Evolutionary conservation across 2,797 vertebrate species (phyloP).

Genomic region (Epinephelus malabaricus): DNA sequence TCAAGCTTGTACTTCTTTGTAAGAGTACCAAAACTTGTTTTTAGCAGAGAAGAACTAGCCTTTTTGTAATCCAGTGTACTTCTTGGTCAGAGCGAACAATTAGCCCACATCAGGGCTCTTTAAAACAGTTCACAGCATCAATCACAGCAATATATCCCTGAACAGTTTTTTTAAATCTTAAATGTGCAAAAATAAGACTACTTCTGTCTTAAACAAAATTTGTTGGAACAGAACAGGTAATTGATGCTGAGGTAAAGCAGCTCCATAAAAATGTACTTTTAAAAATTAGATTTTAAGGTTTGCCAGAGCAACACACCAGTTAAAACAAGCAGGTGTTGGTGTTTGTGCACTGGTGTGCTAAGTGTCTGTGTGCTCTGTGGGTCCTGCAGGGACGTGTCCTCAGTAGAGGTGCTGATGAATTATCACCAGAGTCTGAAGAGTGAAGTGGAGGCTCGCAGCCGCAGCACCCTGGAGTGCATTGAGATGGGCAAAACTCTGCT

Average conservation of each 20-base stretch:
- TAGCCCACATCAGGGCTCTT: too few species aligned
- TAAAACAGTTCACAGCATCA: too few species aligned
- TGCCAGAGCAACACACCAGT: neutral
- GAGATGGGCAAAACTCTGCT: slow-evolving; percentile 94
- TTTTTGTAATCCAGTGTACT: too few species aligned
- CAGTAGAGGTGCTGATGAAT: slow-evolving; percentile 96
- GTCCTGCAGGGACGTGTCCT: slow-evolving; percentile 92
- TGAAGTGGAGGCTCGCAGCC: slow-evolving; percentile 91
- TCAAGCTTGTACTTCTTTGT: too few species aligned
- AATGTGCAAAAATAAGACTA: too few species aligned
- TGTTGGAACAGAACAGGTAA: neutral
- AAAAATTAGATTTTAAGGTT: neutral
- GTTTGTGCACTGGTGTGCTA: slow-evolving; percentile 10
- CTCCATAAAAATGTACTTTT: neutral
- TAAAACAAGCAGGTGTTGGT: neutral
- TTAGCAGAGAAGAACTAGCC: too few species aligned
- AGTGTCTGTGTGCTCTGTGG: slow-evolving; percentile 27
- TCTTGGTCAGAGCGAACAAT: too few species aligned
- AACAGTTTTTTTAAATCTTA: too few species aligned
- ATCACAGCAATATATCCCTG: too few species aligned
- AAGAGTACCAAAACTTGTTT: too few species aligned
- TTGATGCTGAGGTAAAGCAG: neutral
- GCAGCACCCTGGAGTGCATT: slow-evolving; percentile 89
- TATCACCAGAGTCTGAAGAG: slow-evolving; percentile 96
- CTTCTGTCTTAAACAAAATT: neutral